Evolutionary conservation across 1,140 invertebrate species (phyloP).

Genomic region (Drosophila trapezifrons): DNA sequence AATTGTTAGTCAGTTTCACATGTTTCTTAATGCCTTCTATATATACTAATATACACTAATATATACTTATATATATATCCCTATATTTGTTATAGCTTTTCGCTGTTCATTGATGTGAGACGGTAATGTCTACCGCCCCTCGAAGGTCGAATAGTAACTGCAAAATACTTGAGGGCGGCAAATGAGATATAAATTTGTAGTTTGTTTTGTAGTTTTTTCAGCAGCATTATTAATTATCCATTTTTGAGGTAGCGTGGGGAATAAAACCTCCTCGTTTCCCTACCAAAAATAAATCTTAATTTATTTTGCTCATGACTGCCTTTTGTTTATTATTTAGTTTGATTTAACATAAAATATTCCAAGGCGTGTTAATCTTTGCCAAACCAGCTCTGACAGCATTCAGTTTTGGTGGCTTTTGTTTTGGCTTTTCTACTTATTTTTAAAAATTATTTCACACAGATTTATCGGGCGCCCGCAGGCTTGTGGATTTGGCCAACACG

Average conservation of each 20-base stretch:
- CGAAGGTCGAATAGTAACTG: slow-evolving; percentile 57
- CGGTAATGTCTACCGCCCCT: slow-evolving; percentile 70
- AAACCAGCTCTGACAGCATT: slow-evolving; percentile 39
- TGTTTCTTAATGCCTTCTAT: slow-evolving; percentile 28
- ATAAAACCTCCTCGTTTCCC: slow-evolving; percentile 11
- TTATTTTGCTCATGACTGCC: slow-evolving; percentile 42
- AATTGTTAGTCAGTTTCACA: slow-evolving; percentile 43
- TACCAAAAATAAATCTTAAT: slow-evolving; percentile 25
- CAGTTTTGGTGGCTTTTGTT: slow-evolving; percentile 24
- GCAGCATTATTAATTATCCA: slow-evolving; percentile 42
- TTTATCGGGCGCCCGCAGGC: slow-evolving; percentile 19
- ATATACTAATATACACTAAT: too few species aligned
- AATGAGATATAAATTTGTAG: slow-evolving; percentile 47
- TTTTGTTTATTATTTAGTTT: slow-evolving; percentile 54
- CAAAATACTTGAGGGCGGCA: slow-evolving; percentile 67
- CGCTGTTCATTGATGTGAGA: slow-evolving; percentile 68
- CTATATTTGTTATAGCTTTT: slow-evolving; percentile 47
- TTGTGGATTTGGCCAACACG: slow-evolving; percentile 42
- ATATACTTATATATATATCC: slow-evolving; percentile 3
- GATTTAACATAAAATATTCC: slow-evolving; percentile 45
- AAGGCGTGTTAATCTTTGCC: slow-evolving; percentile 48
- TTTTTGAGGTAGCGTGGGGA: slow-evolving; percentile 13
- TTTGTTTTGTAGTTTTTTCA: slow-evolving; percentile 16
- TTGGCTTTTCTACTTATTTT: slow-evolving; percentile 37
- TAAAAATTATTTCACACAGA: slow-evolving; percentile 29